Evolutionary conservation across 2,113 vertebrate species (phyloP).

Genomic region (Sturnira hondurensis): DNA sequence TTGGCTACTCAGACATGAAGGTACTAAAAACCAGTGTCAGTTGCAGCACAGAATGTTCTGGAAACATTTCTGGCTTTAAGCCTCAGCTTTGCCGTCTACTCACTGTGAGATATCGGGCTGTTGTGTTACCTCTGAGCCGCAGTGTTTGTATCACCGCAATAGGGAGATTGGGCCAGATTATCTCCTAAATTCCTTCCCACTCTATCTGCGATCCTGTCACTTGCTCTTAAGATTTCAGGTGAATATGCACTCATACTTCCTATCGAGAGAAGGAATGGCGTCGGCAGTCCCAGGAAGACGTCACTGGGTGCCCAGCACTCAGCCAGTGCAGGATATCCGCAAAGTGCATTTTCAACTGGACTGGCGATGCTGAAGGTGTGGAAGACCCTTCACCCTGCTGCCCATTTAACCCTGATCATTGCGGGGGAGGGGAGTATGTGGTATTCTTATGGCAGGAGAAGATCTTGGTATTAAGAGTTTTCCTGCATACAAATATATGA

Average conservation of each 20-base stretch:
- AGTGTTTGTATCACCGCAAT: neutral
- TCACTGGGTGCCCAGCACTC: neutral
- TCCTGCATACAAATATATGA: neutral
- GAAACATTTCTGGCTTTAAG: neutral
- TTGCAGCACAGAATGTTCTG: neutral
- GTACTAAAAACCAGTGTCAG: neutral
- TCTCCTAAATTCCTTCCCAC: neutral
- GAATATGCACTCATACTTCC: neutral
- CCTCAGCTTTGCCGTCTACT: neutral
- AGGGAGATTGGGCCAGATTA: neutral
- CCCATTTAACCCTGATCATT: neutral
- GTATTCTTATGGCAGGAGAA: neutral
- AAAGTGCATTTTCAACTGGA: neutral
- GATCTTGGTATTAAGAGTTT: neutral
- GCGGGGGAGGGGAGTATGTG: neutral
- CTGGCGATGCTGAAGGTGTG: neutral
- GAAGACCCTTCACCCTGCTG: neutral
- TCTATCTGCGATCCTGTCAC: neutral
- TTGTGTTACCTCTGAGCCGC: neutral
- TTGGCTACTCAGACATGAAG: neutral
- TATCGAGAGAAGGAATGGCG: neutral
- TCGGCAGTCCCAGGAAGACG: neutral
- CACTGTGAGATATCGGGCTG: neutral
- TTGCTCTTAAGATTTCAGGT: neutral
- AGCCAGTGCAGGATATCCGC: neutral